Evolutionary conservation across 1,140 invertebrate genomes (phyloP).

Genomic region (Galleria mellonella): DNA sequence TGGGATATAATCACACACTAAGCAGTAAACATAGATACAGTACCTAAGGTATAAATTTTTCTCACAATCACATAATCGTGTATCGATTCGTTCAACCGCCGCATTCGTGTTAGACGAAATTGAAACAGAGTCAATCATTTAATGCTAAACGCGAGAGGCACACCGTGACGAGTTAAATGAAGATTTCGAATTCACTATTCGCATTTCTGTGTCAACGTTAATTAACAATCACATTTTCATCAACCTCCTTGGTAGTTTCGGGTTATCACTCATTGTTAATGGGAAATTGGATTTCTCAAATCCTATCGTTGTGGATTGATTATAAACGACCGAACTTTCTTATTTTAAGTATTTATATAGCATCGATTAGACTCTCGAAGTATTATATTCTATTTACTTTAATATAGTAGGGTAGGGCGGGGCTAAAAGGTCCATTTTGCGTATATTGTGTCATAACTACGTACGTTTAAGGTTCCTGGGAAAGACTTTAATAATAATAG

Average conservation of each 20-base stretch:
- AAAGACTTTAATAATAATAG: too few species aligned
- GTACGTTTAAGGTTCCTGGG: too few species aligned
- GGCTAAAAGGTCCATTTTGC: too few species aligned
- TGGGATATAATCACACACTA: constrained; percentile 57
- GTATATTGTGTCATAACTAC: too few species aligned
- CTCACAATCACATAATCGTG: constrained; percentile 70
- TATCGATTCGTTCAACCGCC: constrained; percentile 65
- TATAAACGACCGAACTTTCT: too few species aligned
- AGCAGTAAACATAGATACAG: constrained; percentile 36
- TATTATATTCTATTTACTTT: too few species aligned
- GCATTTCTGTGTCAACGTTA: constrained; percentile 71
- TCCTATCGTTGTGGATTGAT: constrained; percentile 30
- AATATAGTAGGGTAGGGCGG: too few species aligned
- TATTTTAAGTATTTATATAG: too few species aligned
- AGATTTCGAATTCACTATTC: constrained; percentile 62
- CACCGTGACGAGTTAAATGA: constrained; percentile 68
- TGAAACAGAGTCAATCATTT: constrained; percentile 72
- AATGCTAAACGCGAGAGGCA: constrained; percentile 64
- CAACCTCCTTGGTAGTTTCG: constrained; percentile 40
- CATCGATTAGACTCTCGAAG: too few species aligned
- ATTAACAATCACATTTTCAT: constrained; percentile 70
- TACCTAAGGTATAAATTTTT: constrained; percentile 49
- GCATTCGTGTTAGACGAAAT: constrained; percentile 68
- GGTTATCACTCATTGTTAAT: constrained; percentile 48
- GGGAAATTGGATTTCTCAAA: constrained; percentile 53